These are phyloP conservation scores for Collichthys lucidus DNA, from an alignment of 2,113 vertebrate species.

Conservation along the genomic window DNA sequence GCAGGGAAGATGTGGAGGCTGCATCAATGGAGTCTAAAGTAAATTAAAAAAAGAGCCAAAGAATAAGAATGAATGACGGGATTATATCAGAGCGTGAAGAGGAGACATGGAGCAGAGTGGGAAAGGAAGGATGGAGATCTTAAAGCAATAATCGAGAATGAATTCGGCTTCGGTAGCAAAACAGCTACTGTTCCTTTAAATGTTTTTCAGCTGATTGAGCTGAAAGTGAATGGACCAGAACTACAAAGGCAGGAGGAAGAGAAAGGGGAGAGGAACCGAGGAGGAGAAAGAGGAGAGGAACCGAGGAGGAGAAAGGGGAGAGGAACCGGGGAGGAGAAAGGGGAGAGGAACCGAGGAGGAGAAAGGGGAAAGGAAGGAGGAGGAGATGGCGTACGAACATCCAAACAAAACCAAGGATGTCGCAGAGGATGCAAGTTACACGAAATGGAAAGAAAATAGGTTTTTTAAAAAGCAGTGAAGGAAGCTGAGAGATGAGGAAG, in stretches of 20 bases:
- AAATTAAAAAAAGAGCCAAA: constrained; percentile 19
- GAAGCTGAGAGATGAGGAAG: constrained; percentile 15
- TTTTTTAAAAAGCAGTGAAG: constrained; percentile 14
- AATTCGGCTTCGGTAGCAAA: neutral
- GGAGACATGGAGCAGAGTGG: constrained; percentile 13
- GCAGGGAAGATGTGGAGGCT: constrained; percentile 2
- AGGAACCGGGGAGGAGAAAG: constrained; percentile 13
- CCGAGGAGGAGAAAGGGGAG: constrained; percentile 2
- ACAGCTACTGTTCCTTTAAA: constrained; percentile 31
- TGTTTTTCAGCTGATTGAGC: constrained; percentile 36
- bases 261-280: neutral
- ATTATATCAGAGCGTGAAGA: constrained; percentile 20
- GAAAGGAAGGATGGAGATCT: constrained; percentile 50
- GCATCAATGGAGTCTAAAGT: constrained; percentile 31
- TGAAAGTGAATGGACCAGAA: constrained; percentile 51
- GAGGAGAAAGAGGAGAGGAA: constrained; percentile 20
- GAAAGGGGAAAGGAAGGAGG: constrained; percentile 16
- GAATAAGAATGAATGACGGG: constrained; percentile 30
- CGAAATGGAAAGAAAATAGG: constrained; percentile 7
- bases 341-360: neutral
- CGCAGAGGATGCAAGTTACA: constrained; percentile 37
- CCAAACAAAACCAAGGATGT: constrained; percentile 41
- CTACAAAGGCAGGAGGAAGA: neutral
- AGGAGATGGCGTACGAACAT: constrained; percentile 35
- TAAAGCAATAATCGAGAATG: constrained; percentile 38